Evolutionary conservation across 2,888 invertebrate genomes (phyloP), one percentile per base, ranked within the genome.

Genomic region (Tromatobia lineatoria): DNA sequence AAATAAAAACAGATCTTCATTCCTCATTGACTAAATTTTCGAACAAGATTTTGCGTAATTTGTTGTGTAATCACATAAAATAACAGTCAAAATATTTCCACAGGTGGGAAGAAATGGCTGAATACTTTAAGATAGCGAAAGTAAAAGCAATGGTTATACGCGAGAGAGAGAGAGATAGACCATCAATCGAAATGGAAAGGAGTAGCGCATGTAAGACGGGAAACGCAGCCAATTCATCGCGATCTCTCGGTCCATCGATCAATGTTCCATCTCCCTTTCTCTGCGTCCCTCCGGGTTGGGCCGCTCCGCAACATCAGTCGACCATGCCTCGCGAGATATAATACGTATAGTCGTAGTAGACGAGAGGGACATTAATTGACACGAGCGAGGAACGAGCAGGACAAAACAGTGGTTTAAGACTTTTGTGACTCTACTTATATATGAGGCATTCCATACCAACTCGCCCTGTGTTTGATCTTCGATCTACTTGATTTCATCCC

Each of bases 291-390:
- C 45, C 42, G 3, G 57, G 25, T 15, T 23, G 15, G 23, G 25
- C 4, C 25, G 25, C 25, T 57, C 57, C 23, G 15, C 57, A 25
- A 15, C 6, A 29, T 25, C 57, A 15, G 57, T 25, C 25, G 25
- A 15, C 34, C 34, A n/a, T 29, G 34, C n/a, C 6, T 61, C 59
- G 23, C 59, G 34, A 34, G 34, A 57, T 13, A 66, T 42, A 54
- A 70, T 54, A 66, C 42, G 38, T 52, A 77, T 25, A 29, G 45
- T 25, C 57, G 38, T 7, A 10, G 67, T 45, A 82, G 88, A 87
- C 87, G 88, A 89, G 87, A 89, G 88, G 90, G 93, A 93, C 93
- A 93, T 93, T 93, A 93, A 93, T 93, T 93, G 93, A 93, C 93
- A 92, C 91, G 90, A 88, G 89, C 86, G 86, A 85, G 88, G 86